A percentile compares a stretch with the other conserved stretches of the same genome.
Conservation (phyloP, 2,888 invertebrate species). For the Chouioia cunea region DNA sequence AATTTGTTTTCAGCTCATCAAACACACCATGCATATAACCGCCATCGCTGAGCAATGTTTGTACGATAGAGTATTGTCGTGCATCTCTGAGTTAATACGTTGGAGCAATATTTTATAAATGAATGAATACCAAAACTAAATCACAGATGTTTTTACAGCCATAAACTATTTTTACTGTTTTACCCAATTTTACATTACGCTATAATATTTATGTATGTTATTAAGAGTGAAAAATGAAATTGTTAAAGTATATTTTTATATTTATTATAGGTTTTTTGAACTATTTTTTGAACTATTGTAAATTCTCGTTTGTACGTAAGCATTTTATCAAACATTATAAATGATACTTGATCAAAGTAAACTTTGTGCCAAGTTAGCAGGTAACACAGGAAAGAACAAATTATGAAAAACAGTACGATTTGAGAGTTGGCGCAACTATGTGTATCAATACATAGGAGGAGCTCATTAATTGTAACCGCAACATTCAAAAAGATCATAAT, state of each 20-base stretch:
- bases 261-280: conserved; percentile 47
- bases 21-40: conserved; percentile 66
- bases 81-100: not conserved
- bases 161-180: not conserved
- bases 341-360: no score
- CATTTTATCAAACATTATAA: no score
- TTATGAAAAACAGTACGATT: no score
- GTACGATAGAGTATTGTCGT: no score
- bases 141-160: conserved; percentile 3
- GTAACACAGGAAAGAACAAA: not conserved
- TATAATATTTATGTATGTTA: conserved; percentile 14
- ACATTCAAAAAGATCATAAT: not conserved
- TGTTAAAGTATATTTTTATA: conserved; percentile 56
- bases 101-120: conserved; percentile 24
- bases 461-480: conserved; percentile 10
- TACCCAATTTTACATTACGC: conserved; percentile 6
- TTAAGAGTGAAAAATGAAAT: conserved; percentile 24
- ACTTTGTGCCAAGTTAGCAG: no score
- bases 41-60: conserved; percentile 49
- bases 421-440: not conserved
- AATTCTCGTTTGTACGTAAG: no score
- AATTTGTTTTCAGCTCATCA: conserved; percentile 63
- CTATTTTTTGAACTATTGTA: no score
- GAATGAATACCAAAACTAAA: conserved; percentile 24
- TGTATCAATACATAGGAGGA: conserved; percentile 4